Evolutionary conservation across 2,888 invertebrate genomes (phyloP).

Genomic region (Hirtodrosophila alboralis): DNA sequence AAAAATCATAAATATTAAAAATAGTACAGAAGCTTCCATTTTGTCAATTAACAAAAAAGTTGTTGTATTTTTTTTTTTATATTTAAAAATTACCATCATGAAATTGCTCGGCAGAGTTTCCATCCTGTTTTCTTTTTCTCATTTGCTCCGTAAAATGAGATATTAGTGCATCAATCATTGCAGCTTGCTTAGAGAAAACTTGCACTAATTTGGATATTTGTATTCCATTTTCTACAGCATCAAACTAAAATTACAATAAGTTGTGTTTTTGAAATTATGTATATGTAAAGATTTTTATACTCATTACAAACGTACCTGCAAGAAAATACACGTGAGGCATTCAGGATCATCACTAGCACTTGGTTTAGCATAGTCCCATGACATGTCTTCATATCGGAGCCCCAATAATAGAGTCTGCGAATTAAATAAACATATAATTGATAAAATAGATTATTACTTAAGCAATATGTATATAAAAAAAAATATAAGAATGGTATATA

Average conservation of each 20-base stretch:
- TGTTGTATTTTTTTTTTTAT: not conserved
- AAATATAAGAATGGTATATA: no score
- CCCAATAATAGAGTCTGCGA: constrained; percentile 91
- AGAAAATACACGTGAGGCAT: constrained; percentile 95
- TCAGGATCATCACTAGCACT: constrained; percentile 92
- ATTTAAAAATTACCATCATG: constrained; percentile 82
- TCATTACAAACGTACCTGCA: constrained; percentile 86
- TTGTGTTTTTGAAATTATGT: not conserved
- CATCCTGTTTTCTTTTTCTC: constrained; percentile 86
- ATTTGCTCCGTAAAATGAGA: constrained; percentile 92
- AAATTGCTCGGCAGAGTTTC: constrained; percentile 82
- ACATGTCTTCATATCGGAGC: constrained; percentile 93
- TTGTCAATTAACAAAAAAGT: not conserved
- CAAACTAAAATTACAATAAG: constrained; percentile 77
- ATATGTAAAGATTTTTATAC: not conserved
- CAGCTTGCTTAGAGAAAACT: constrained; percentile 88
- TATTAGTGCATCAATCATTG: constrained; percentile 94
- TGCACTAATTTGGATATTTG: constrained; percentile 84
- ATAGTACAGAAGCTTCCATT: no score
- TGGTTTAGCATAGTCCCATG: constrained; percentile 96
- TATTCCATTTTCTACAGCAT: constrained; percentile 84
- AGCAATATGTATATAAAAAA: no score
- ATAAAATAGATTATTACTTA: not conserved
- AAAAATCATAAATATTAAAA: no score
- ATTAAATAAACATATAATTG: not conserved